Base-by-base conservation (phyloP, 2,888 invertebrate genomes). In the Carcina quercana region DNA sequence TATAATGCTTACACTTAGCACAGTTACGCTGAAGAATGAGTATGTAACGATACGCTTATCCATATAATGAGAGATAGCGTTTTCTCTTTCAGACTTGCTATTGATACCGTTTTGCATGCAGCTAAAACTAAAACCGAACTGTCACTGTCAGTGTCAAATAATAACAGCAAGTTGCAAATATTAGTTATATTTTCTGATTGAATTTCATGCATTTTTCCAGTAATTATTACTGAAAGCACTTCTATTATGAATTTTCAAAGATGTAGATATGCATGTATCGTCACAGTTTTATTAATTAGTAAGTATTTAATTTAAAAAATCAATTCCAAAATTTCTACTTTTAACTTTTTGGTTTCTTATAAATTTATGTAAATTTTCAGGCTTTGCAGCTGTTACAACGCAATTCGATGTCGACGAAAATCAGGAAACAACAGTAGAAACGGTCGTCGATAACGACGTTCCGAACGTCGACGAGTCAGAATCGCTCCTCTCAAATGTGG, bases 401-500 rank as follows among this genome's bases (percentile, higher is more conserved):
- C 78, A 74, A 42, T 73, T 64, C 51, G 78, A 80, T 47, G 68
- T 71, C n/a, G 67, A 72, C 30, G 73, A 74, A 38, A 69, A 70
- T 32, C 35, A 45, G 7, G 57, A 60, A 30, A 38, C 46, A 8
- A 57, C 60, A 17, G 44, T 40, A 3, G 62, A 63, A 34, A 10
- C 20, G 3, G 51, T 54, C 13, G 52, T 53, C 30, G 71, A 72
- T 14, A 45, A 59, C 11, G 78, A 76, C 32, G 54, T 78, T 13
- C 62, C 75, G 0, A 80, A 82, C 43, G 79, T 82, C 1, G 80
- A 82, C 31, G 82, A 82, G 47, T 78, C 80, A 1, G 79, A 80
- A 44, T 78, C 80, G 10, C 48, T 83, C 5, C 64, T 83, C 1
- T 76, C 78, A 3, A 75, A 79, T 47, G 79, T 82, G 5, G 75